phyloP scores from a whole-genome alignment of 2,113 vertebrate species.

The Piprites chloris region DNA sequence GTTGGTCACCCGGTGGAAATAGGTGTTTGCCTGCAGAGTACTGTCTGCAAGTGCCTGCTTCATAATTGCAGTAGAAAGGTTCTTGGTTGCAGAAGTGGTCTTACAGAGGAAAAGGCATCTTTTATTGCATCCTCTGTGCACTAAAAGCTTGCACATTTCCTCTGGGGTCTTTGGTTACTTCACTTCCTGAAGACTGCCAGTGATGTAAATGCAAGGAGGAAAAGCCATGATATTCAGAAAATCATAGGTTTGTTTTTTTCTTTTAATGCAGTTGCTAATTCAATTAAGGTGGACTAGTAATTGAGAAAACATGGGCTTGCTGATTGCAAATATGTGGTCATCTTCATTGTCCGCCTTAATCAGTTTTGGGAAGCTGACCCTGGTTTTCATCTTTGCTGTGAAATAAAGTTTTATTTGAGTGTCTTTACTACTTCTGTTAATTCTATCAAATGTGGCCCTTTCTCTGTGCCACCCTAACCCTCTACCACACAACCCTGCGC shows the following conservation, averaged over 20 bases:
- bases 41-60: background rate
- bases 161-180: background rate
- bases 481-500: background rate
- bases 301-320: background rate
- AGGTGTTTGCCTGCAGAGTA: background rate
- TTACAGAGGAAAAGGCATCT: background rate
- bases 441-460: background rate
- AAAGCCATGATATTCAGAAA: background rate
- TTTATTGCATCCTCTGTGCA: background rate
- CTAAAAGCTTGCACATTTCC: background rate
- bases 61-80: fast-evolving
- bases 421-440: background rate
- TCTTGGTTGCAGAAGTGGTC: background rate
- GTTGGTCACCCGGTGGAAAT: background rate
- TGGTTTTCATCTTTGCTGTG: background rate
- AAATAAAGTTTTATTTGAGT: background rate
- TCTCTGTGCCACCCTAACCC: background rate
- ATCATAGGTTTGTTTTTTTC: background rate
- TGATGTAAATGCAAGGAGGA: background rate
- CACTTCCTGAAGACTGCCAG: background rate
- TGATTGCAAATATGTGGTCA: background rate
- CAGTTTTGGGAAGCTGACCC: background rate
- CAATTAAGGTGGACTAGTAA: background rate
- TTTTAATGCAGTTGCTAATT: background rate
- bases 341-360: background rate